phyloP scores from a whole-genome alignment of 2,113 vertebrate genomes.

The Axis porcinus region DNA sequence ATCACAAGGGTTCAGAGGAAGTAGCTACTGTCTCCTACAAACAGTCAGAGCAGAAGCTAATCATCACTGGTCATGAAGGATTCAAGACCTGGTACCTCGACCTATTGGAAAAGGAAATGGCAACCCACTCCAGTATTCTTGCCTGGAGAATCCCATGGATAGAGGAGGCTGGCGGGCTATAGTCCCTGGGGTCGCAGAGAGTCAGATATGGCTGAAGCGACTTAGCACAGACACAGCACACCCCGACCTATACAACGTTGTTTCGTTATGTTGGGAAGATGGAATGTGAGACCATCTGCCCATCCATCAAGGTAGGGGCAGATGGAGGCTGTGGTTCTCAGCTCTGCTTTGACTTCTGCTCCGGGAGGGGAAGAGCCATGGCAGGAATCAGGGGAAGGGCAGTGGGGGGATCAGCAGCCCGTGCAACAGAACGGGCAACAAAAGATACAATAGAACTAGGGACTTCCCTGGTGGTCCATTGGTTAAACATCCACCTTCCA shows the following conservation, averaged over 20 bases:
- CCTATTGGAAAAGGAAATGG: background rate
- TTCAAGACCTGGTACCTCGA: slow-evolving; percentile 85
- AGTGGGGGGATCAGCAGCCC: background rate
- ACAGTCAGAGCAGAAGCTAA: slow-evolving; percentile 39
- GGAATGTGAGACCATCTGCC: slow-evolving; percentile 88
- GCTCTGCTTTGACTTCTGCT: background rate
- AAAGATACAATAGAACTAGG: background rate
- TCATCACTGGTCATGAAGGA: slow-evolving; percentile 86
- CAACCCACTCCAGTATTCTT: background rate
- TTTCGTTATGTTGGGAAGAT: slow-evolving; percentile 83
- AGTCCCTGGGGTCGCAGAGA: background rate
- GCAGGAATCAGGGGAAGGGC: background rate
- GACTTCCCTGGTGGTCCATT: background rate
- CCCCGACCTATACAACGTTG: slow-evolving; percentile 85
- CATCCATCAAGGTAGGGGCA: slow-evolving; percentile 85
- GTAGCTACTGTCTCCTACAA: background rate
- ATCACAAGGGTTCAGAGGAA: background rate
- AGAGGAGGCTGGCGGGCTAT: background rate
- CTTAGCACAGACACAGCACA: background rate
- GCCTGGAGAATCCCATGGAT: background rate
- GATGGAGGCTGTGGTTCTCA: background rate
- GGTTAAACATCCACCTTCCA: background rate
- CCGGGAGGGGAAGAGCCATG: fast-evolving
- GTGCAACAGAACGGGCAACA: fast-evolving
- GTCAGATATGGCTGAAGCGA: background rate